Conservation (phyloP, 2,797 vertebrate species). For the Allobates femoralis region DNA sequence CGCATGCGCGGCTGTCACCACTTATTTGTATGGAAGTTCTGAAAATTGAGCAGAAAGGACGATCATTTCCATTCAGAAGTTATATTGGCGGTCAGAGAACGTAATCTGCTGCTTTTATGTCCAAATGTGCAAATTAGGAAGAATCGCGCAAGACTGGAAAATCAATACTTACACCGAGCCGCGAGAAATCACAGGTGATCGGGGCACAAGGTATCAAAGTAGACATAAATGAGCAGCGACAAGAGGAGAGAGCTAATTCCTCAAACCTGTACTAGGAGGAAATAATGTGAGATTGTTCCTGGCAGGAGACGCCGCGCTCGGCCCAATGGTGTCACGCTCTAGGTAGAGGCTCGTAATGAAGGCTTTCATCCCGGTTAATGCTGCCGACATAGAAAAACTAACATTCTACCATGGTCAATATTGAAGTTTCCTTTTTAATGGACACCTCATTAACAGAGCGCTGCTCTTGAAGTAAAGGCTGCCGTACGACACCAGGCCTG, state of each 20-base stretch:
- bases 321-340: neutral
- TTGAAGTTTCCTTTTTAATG: neutral
- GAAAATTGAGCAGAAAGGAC: too few species aligned
- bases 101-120: neutral
- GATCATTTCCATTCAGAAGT: too few species aligned
- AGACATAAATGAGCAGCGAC: neutral
- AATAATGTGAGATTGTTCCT: neutral
- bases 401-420: neutral
- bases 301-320: neutral
- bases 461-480: neutral
- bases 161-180: constrained; percentile 21
- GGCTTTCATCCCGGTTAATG: neutral
- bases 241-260: neutral
- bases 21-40: too few species aligned
- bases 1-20: too few species aligned
- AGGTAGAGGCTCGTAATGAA: neutral
- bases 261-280: constrained; percentile 5
- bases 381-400: neutral
- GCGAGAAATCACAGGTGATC: constrained; percentile 15
- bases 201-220: neutral
- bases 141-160: neutral
- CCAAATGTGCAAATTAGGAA: constrained; percentile 16
- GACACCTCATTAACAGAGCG: neutral
- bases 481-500: too few species aligned
- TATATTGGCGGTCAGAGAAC: neutral